Evolutionary conservation across 2,888 invertebrate genomes (phyloP), one percentile per base, ranked within the genome.

Genomic region (Oligia strigilis): DNA sequence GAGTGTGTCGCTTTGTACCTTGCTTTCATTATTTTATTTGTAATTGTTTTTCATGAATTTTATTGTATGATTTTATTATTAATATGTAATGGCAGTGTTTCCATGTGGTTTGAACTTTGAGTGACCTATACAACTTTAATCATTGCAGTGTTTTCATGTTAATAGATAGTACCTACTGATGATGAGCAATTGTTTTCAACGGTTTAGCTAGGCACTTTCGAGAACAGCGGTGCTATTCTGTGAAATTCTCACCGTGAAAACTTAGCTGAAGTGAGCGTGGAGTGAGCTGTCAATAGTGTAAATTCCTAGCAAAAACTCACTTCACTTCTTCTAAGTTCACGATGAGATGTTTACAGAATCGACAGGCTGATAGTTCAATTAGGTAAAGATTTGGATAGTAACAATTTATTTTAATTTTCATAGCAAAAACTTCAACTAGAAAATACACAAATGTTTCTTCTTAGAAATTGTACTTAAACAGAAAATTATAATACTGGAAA

Each of bases 401-500:
- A 74, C 23, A 58, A 40, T 46, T 14, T 1, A 43, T 52, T 43
- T 17, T 55, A 1, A 46, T 43, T 79, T 64, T 19, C 11, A 14
- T 74, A 40, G 1, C 11, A 11, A 19, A 55, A 64, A 6, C 4
- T 43, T 19, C 19, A 62, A 36, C 19, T 46, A 52, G 43, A 19
- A 55, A n/a, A 78, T 0, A 60, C 5, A 14, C 36, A 36, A 36
- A 71, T 19, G 11, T 40, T 36, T 23, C 4, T 66, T n/a, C 29
- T n/a, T 52, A 49, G 6, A 81, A 67, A 43, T 52, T 49, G 14
- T 52, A 71, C 9, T 13, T 73, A 46, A 67, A 65, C 19, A 69
- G 13, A 80, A 73, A 72, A 78, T 80, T 71, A 76, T 84, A 65
- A 46, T 66, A 66, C 13, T 40, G 29, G 9, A 66, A 67, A 66